Base-by-base conservation (phyloP, 2,888 invertebrate genomes). In the Andrena camellia region DNA sequence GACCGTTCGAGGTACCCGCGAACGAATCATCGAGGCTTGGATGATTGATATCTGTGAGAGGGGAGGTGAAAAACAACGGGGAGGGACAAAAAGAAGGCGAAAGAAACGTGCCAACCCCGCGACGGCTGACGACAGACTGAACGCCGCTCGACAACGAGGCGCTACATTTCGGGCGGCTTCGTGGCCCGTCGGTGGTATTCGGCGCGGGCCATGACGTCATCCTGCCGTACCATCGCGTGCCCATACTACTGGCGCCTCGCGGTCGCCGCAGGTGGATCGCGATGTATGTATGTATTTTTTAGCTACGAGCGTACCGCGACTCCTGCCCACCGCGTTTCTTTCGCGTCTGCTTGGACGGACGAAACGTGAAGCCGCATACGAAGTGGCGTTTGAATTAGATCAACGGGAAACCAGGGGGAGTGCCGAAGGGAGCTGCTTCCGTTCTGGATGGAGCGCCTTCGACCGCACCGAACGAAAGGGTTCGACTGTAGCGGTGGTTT, bases 171-270 rank as follows among this genome's bases (percentile, higher is more conserved):
- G 88, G 86, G 31, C 29, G 23, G 31, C 54, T 81, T 89, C 89
- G 88, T 72, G 60, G 60, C 35, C 33, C 84, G 89, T 92, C 93
- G 93, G 90, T 42, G 72, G 68, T 72, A 68, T 79, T 91, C 93
- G 94, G 83, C 90, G 87, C 81, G 78, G 85, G 67, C 78, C 60
- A 85, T 92, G 93, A 93, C 93, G 93, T 93, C 93, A 93, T 80
- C 81, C 81, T 89, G 92, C 90, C 92, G 92, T 93, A 93, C 92
- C 92, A 93, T 93, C 92, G 93, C 93, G 92, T 92, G 93, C 88
- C 90, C 90, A 87, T 92, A 93, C 93, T 92, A 92, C 93, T 92
- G 90, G 88, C 86, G 88, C 89, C 91, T 89, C 89, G 90, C 88
- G 89, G 90, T 87, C 90, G 90, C 86, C 88, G 83, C 85, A 89